A percentile compares a stretch with the other conserved stretches of the same genome.
These are phyloP conservation scores for Nixonia krombeini DNA, from an alignment of 1,140 invertebrate genomes.

Conservation along the genomic window DNA sequence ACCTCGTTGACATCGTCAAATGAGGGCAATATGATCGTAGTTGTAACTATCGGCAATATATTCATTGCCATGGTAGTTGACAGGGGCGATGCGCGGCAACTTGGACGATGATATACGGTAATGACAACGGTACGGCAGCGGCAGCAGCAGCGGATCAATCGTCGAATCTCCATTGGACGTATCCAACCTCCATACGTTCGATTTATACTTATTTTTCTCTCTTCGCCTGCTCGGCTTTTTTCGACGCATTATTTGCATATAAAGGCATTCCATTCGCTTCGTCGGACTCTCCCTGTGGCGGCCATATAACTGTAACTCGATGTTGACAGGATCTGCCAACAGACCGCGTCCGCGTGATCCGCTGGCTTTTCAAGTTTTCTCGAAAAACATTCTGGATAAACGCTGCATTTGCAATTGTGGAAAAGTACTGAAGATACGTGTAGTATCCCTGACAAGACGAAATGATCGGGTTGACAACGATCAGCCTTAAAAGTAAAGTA, in stretches of 20 bases:
- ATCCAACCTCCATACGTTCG: slow-evolving; percentile 27
- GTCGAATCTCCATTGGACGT: slow-evolving; percentile 27
- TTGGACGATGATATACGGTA: slow-evolving; percentile 35
- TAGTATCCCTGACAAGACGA: too few species aligned
- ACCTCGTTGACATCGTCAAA: too few species aligned
- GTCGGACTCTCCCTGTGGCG: slow-evolving; percentile 54
- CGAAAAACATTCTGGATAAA: too few species aligned
- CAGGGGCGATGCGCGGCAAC: slow-evolving; percentile 28
- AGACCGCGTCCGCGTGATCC: slow-evolving; percentile 68
- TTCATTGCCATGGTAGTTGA: slow-evolving; percentile 61
- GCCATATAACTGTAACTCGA: slow-evolving; percentile 68
- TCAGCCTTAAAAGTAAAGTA: too few species aligned
- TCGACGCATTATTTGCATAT: slow-evolving; percentile 68
- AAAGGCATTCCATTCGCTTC: slow-evolving; percentile 69
- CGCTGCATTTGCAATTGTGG: too few species aligned
- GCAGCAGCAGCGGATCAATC: slow-evolving; percentile 54
- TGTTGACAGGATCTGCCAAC: slow-evolving; percentile 70
- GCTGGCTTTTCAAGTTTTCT: slow-evolving; percentile 50
- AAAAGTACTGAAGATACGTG: too few species aligned
- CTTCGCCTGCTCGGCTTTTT: slow-evolving; percentile 52
- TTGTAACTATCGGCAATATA: slow-evolving; percentile 68
- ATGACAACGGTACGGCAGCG: slow-evolving; percentile 38
- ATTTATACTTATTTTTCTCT: slow-evolving; percentile 44
- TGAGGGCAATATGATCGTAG: background rate
- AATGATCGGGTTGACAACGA: too few species aligned